Conservation (phyloP, 2,888 invertebrate genomes). For the Cyclophora punctaria region DNA sequence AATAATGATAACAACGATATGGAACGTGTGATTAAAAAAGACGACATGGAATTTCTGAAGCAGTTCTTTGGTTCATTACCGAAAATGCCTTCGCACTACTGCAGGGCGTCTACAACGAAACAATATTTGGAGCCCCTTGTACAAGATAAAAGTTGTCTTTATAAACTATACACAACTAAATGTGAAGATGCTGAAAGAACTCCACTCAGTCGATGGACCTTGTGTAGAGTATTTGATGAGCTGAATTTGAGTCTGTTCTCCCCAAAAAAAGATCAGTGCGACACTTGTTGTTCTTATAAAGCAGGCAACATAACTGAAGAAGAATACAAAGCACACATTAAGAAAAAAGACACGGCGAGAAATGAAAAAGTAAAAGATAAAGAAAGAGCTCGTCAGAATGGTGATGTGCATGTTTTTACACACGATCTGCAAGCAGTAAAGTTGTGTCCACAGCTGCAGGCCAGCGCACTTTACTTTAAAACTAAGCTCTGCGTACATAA, state of each 20-base stretch:
- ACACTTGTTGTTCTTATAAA: not conserved
- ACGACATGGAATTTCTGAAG: no score
- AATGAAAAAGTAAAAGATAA: slow-evolving; percentile 20
- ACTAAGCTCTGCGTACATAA: slow-evolving; percentile 30
- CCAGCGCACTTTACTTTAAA: slow-evolving; percentile 30
- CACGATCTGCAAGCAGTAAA: slow-evolving; percentile 27
- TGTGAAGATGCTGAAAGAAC: not conserved
- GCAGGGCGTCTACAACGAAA: no score
- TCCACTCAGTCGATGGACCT: not conserved
- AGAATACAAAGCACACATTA: not conserved
- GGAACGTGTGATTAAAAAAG: no score
- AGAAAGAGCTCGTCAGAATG: slow-evolving; percentile 8
- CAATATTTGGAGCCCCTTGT: no score
- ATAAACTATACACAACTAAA: not conserved
- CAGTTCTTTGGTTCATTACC: no score
- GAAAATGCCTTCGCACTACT: no score
- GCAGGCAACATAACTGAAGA: slow-evolving; percentile 7
- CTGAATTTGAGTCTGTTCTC: not conserved
- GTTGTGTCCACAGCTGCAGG: slow-evolving; percentile 21
- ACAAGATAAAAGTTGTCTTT: no score
- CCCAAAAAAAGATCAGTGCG: not conserved
- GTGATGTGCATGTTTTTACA: slow-evolving; percentile 17
- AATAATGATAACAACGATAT: no score
- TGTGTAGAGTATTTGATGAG: not conserved
- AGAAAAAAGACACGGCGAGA: slow-evolving; percentile 11